Evolutionary conservation across 2,888 invertebrate species (phyloP).

Genomic region (Habroteleia sp.): DNA sequence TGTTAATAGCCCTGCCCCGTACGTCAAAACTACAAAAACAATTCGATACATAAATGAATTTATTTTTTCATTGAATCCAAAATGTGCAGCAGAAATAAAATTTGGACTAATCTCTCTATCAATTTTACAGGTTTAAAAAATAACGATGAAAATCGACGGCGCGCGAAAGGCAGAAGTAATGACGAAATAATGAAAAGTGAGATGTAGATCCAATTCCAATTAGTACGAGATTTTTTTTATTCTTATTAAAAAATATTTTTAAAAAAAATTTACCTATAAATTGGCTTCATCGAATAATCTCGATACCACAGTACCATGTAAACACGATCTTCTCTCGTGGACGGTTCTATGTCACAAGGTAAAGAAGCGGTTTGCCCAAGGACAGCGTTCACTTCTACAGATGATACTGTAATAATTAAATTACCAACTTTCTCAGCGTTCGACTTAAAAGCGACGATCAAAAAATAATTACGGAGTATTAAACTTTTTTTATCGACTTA

Average conservation of each 20-base stretch:
- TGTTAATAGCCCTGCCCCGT: constrained; percentile 85
- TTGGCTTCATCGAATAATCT: constrained; percentile 92
- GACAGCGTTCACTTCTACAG: constrained; percentile 90
- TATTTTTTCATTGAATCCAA: too few species aligned
- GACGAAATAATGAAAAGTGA: too few species aligned
- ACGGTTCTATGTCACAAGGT: constrained; percentile 94
- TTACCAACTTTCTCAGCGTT: constrained; percentile 27
- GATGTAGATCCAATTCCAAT: too few species aligned
- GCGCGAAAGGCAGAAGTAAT: too few species aligned
- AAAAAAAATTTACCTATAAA: constrained; percentile 88
- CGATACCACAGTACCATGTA: constrained; percentile 97
- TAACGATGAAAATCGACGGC: too few species aligned
- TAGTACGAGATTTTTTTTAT: too few species aligned
- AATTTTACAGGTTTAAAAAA: too few species aligned
- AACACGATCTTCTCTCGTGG: constrained; percentile 90
- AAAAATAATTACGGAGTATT: constrained; percentile 30
- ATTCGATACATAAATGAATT: too few species aligned
- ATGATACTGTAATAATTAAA: constrained; percentile 83
- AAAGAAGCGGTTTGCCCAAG: constrained; percentile 91
- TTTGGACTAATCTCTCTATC: too few species aligned
- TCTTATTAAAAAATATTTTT: too few species aligned
- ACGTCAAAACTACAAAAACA: constrained; percentile 83
- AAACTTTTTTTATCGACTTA: constrained; percentile 44
- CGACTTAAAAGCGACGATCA: constrained; percentile 10
- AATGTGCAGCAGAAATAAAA: too few species aligned